Conservation (phyloP, 2,888 invertebrate species). For the Papilio gigon region DNA sequence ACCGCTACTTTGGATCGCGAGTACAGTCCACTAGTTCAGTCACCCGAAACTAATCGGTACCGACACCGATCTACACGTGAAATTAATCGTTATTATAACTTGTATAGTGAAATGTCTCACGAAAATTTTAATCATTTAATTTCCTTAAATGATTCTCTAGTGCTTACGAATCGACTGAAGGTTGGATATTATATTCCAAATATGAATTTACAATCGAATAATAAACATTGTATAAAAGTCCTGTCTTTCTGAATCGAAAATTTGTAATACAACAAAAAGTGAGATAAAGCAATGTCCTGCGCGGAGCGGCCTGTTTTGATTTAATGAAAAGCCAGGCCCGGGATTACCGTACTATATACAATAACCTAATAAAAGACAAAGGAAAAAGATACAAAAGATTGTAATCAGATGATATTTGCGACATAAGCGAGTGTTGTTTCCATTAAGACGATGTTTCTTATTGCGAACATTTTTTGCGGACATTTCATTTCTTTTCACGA, state of each 20-base stretch:
- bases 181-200: too few species aligned
- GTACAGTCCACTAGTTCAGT: too few species aligned
- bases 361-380: constrained; percentile 44
- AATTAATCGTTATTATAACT: too few species aligned
- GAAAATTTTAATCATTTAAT: too few species aligned
- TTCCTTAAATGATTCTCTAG: too few species aligned
- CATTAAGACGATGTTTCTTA: constrained; percentile 21
- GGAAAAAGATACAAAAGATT: constrained; percentile 42
- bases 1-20: too few species aligned
- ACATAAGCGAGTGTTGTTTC: constrained; percentile 25
- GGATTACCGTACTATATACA: constrained; percentile 35
- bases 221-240: background rate
- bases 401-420: constrained; percentile 43
- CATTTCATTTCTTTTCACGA: background rate
- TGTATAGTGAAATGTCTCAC: too few species aligned
- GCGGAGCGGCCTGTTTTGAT: constrained; percentile 19
- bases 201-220: background rate
- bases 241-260: constrained; percentile 1
- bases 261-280: constrained; percentile 18
- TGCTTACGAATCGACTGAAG: too few species aligned
- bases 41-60: too few species aligned
- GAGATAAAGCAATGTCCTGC: constrained; percentile 25
- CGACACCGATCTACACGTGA: too few species aligned
- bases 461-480: background rate
- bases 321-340: constrained; percentile 30